Base-by-base conservation (phyloP, 1,140 invertebrate genomes). In the Pygmarrhopalites habei region DNA sequence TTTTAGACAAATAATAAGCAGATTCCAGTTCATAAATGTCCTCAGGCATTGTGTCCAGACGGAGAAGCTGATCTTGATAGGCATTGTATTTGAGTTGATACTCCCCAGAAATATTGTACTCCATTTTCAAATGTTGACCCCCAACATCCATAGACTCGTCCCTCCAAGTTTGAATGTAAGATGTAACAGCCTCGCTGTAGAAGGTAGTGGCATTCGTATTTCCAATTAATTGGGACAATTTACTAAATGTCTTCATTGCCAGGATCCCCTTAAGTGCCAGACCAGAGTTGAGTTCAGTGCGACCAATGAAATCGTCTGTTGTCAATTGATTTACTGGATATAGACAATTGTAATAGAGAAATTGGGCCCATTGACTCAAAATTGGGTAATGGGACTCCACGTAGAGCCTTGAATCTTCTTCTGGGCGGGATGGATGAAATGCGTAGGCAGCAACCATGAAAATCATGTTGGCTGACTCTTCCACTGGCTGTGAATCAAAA, bases 11-110 rank as follows among this genome's bases (percentile, higher is more conserved):
- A 28, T 68, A 68, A 32, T 51, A 68, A 0, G 35, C 58, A 29
- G 66, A 58, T 49, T 68, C 66, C 44, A 65, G 17, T 28, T 61
- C 1, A 19, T 68, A 68, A 28, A 68, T 51, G n/a, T 61, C 56
- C 5, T 58, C 46, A 1, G 66, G 66, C 14, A 68, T 56, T 28
- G 44, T 47, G 28, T 44, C 25, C 35, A 68, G 53, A 12, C 41
- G 44, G 5, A 68, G 30, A 28, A 68, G 56, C 58, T 65, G 61
- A 43, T 68, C 66, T 12, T 62, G 62, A 32, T 62, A 65, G 5
- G 66, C 66, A 41, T 68, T 68, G 47, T 68, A 68, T 29, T 68
- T 68, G 62, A 68, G 62, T 49, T 68, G 66, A 43, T 65, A 68
- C 17, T 60, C 66, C 12, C 62, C 52, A 1, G 66, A 58, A 35